These are phyloP conservation scores for Iselma pallidipennis DNA, from an alignment of 2,888 invertebrate genomes.

Conservation along the genomic window DNA sequence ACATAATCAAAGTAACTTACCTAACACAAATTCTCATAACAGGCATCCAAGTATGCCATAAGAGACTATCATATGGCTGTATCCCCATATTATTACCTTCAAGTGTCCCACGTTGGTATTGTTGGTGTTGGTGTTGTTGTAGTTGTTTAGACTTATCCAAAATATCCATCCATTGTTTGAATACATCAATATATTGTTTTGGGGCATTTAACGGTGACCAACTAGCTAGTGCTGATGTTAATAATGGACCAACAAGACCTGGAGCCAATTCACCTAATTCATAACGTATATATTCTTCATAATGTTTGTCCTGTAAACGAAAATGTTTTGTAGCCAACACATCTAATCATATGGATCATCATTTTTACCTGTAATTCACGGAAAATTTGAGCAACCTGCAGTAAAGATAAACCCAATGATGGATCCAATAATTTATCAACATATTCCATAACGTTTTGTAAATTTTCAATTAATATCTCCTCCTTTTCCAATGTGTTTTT, in stretches of 20 bases:
- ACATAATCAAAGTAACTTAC: conserved; percentile 59
- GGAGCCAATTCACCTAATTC: conserved; percentile 83
- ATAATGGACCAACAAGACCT: conserved; percentile 79
- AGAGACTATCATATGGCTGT: conserved; percentile 77
- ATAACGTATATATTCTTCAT: conserved; percentile 81
- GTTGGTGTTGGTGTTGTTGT: neutral
- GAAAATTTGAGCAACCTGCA: conserved; percentile 64
- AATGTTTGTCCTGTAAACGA: conserved; percentile 61
- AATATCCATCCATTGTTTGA: conserved; percentile 73
- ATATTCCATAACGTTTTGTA: conserved; percentile 70
- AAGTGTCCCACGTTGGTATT: conserved; percentile 48
- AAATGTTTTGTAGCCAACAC: conserved; percentile 11
- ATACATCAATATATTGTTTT: conserved; percentile 65
- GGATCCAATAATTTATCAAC: conserved; percentile 66
- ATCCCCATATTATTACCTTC: conserved; percentile 58
- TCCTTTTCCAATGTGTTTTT: conserved; percentile 71
- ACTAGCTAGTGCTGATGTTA: conserved; percentile 71
- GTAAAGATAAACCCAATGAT: conserved; percentile 60
- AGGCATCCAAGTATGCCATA: conserved; percentile 94
- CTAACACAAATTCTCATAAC: conserved; percentile 71
- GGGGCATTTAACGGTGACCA: conserved; percentile 83
- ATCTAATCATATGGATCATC: neutral
- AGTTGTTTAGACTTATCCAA: conserved; percentile 52
- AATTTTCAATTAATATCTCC: conserved; percentile 69
- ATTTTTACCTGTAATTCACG: conserved; percentile 58